Evolutionary conservation across 2,113 vertebrate genomes (phyloP), one percentile per base, ranked within the genome.

Genomic region (Tretioscincus oriximinensis): DNA sequence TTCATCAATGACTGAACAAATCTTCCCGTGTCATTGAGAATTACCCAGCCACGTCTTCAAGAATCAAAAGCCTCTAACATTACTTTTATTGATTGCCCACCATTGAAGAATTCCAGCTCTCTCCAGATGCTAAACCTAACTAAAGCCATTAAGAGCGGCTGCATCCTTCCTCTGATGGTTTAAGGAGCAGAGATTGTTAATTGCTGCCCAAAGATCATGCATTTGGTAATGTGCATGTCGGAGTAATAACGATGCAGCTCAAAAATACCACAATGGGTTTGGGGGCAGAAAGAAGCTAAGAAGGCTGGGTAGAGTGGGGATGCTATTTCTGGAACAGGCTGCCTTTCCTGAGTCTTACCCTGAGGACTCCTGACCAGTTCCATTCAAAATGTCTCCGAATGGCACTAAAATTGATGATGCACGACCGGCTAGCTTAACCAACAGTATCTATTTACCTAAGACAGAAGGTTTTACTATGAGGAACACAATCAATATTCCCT

Each of bases 331-430:
- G 61, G 69, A 7, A 20, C 16, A 22, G 67, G 77, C 11, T 2
- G 24, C 12, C 29, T 31, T 80, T 51, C 20, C n/a, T 49, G 78
- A 51, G 47, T 16, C 58, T 41, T 73, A 64, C 58, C 18, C 7
- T 72, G 78, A 72, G 63, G 35, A 9, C 16, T 9, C 35, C 72
- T 63, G 54, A 63, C 78, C 69, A 21, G 35, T 29, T 51, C 69
- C 78, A 80, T 73, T 73, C 78, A 80, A 72, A 72, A 64, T 22
- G 58, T 29, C 68, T 80, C 68, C 3, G 60, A 73, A 73, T 16
- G 78, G 78, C 47, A 31, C 69, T 49, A 69, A 31, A 72, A 80
- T 72, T 69, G 16, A 72, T 72, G 69, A 11, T 6, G 20, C 35
- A 71, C 78, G 49, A 72, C 68, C 68, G 41, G 78, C 60, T 64